Percentiles rank a stretch among this genome's conserved stretches.
These are phyloP conservation scores for Natrix natrix DNA, from an alignment of 2,797 vertebrate species.

Conservation along the genomic window DNA sequence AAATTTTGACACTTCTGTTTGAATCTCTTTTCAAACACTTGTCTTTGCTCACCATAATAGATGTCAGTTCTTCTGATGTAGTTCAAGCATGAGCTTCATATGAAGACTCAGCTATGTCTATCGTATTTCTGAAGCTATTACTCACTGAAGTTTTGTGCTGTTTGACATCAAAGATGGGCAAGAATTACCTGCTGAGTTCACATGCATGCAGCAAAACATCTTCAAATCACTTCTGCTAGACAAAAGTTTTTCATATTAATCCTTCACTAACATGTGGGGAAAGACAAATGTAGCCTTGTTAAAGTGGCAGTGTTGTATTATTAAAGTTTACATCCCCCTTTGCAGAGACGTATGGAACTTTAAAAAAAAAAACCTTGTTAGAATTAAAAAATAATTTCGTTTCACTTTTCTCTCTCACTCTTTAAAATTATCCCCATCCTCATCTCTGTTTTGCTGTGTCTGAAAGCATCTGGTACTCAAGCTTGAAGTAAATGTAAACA, in stretches of 20 bases:
- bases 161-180: conserved; percentile 92
- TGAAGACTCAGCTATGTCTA: conserved; percentile 91
- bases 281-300: conserved; percentile 85
- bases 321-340: conserved; percentile 71
- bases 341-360: conserved; percentile 59
- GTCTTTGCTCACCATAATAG: conserved; percentile 99
- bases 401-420: conserved; percentile 1
- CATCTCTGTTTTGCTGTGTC: conserved; percentile 61
- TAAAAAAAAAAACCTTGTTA: conserved; percentile 29
- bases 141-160: conserved; percentile 96
- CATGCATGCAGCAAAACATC: conserved; percentile 96
- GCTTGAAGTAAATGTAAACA: conserved; percentile 35
- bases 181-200: conserved; percentile 97
- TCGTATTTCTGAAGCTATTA: conserved; percentile 94
- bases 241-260: conserved; percentile 96
- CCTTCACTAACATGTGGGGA: conserved; percentile 81
- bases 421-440: neutral
- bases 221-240: conserved; percentile 99
- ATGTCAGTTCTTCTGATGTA: conserved; percentile 99
- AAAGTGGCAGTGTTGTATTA: conserved; percentile 78
- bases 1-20: conserved; percentile 98
- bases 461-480: conserved; percentile 48
- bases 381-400: conserved; percentile 54
- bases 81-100: conserved; percentile 87
- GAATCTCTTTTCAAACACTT: conserved; percentile 97